A percentile compares a stretch with the other conserved stretches of the same genome.
Evolutionary conservation across 2,113 vertebrate genomes (phyloP).

Genomic region (Dipodomys spectabilis): DNA sequence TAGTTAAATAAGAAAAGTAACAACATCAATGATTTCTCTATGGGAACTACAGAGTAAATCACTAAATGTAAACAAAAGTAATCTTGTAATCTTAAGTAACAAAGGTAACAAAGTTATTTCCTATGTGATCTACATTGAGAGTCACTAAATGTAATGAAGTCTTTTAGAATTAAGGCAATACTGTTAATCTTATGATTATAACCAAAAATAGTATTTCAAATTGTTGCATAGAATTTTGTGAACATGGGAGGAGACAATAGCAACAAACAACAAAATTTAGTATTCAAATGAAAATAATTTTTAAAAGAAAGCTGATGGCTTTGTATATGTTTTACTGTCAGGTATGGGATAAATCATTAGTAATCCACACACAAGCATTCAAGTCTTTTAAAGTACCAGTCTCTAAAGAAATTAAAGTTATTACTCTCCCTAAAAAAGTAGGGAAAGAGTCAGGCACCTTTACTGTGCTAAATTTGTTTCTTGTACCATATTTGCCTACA

Average conservation of each 20-base stretch:
- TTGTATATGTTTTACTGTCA: background rate
- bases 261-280: slow-evolving; percentile 38
- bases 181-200: background rate
- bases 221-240: background rate
- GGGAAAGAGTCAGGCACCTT: background rate
- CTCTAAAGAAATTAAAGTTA: slow-evolving; percentile 35
- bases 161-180: slow-evolving; percentile 14
- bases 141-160: background rate
- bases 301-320: background rate
- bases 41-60: background rate
- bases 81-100: background rate
- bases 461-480: background rate
- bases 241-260: background rate
- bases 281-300: background rate
- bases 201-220: background rate
- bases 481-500: background rate
- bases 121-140: background rate
- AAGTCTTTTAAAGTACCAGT: background rate
- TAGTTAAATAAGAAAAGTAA: background rate
- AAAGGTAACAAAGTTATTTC: background rate
- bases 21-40: background rate
- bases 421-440: background rate
- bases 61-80: background rate
- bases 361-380: background rate
- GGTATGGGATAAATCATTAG: background rate